Conservation (phyloP, 2,113 vertebrate species). For the Haemorhous mexicanus region DNA sequence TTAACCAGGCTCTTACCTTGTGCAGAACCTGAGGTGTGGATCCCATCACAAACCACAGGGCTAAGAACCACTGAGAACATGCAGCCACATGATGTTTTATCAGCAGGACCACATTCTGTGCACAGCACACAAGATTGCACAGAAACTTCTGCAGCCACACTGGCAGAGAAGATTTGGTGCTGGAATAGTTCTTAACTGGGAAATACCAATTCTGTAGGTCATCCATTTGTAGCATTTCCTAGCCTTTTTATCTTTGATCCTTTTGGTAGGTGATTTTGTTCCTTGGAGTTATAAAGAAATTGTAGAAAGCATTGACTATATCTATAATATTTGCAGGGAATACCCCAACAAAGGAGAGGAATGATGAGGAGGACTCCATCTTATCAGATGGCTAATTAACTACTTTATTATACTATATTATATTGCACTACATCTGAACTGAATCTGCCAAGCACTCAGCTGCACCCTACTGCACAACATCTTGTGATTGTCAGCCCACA, state of each 20-base stretch:
- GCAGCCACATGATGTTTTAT: background rate
- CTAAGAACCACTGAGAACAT: background rate
- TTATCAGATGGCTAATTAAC: too few relatives aligned
- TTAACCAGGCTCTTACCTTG: background rate
- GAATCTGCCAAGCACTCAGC: too few relatives aligned
- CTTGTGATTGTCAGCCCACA: too few relatives aligned
- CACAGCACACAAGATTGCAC: background rate
- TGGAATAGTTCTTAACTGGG: background rate
- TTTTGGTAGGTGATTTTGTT: background rate
- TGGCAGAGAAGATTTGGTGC: background rate
- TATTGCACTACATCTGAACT: too few relatives aligned
- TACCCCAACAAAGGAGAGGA: too few relatives aligned
- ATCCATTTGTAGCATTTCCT: background rate
- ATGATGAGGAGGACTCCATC: too few relatives aligned
- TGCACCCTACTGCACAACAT: too few relatives aligned
- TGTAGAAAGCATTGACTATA: background rate
- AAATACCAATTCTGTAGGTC: background rate
- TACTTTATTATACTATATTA: too few relatives aligned
- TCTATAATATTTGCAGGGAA: too few relatives aligned
- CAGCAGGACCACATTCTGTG: rapidly evolving
- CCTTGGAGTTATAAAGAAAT: background rate
- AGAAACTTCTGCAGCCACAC: background rate
- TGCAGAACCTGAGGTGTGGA: background rate
- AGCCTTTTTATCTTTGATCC: background rate
- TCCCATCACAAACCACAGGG: background rate